phyloP scores from a whole-genome alignment of 1,140 invertebrate genomes.

The Oedothorax gibbosus region DNA sequence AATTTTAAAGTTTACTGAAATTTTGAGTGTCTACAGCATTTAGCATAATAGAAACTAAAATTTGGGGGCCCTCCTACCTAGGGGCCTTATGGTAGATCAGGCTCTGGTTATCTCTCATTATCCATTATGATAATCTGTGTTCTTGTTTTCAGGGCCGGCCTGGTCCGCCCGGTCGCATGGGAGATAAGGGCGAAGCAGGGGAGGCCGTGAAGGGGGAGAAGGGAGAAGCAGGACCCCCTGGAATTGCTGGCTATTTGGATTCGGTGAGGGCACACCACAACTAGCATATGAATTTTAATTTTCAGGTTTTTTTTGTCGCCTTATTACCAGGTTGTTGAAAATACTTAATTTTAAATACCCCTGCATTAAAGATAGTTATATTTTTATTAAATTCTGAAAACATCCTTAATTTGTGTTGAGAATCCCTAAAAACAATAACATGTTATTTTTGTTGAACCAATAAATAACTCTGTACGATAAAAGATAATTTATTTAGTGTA shows the following conservation, averaged over 20 bases:
- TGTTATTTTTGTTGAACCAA: too few relatives aligned
- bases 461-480: too few relatives aligned
- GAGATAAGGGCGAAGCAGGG: constrained; percentile 56
- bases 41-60: too few relatives aligned
- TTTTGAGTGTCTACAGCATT: too few relatives aligned
- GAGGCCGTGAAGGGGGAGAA: constrained; percentile 58
- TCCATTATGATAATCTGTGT: background rate
- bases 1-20: too few relatives aligned
- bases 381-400: background rate
- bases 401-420: background rate
- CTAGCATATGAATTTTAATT: background rate
- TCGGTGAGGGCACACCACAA: constrained; percentile 24
- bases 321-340: background rate
- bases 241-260: constrained; percentile 43
- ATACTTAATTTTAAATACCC: background rate
- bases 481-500: too few relatives aligned
- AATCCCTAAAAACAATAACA: too few relatives aligned
- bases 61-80: too few relatives aligned
- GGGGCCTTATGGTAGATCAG: too few relatives aligned
- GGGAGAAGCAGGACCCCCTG: constrained; percentile 55
- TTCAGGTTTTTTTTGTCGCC: background rate
- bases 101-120: too few relatives aligned
- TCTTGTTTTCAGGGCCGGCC: constrained; percentile 41
- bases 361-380: background rate
- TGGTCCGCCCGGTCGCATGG: constrained; percentile 42